Percentiles rank a stretch among this genome's conserved stretches.
Evolutionary conservation across 2,888 invertebrate species (phyloP).

Genomic region (Drosophila nigricruria): DNA sequence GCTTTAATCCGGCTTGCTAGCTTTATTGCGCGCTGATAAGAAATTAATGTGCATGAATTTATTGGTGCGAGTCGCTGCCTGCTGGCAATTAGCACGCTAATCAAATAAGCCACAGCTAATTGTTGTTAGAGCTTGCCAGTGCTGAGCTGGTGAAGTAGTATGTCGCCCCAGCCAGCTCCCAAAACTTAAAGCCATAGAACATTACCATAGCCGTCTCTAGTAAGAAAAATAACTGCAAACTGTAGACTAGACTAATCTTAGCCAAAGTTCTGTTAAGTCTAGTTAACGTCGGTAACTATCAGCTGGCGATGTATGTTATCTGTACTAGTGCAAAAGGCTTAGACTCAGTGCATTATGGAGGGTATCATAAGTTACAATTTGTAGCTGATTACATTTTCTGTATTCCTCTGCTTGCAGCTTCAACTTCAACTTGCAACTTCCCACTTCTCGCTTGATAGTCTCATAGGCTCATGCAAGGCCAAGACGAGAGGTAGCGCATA

Average conservation of each 20-base stretch:
- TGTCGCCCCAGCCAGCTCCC: not conserved
- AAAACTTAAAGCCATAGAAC: not conserved
- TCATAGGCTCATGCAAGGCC: too few relatives aligned
- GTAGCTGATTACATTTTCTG: not conserved
- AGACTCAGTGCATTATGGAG: slow-evolving; percentile 4
- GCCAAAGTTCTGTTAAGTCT: accelerated
- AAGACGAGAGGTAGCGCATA: too few relatives aligned
- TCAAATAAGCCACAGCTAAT: slow-evolving; percentile 70
- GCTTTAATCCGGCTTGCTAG: slow-evolving; percentile 71
- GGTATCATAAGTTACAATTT: slow-evolving; percentile 10
- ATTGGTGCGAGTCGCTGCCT: slow-evolving; percentile 63
- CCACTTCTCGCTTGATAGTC: too few relatives aligned
- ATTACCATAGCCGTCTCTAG: not conserved
- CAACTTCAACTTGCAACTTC: too few relatives aligned
- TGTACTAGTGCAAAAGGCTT: not conserved
- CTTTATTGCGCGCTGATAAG: slow-evolving; percentile 72
- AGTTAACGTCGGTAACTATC: not conserved
- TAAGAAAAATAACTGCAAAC: slow-evolving; percentile 7
- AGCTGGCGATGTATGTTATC: not conserved
- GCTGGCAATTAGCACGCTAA: slow-evolving; percentile 67
- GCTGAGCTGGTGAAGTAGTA: not conserved
- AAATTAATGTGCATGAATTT: slow-evolving; percentile 72
- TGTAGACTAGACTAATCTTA: not conserved
- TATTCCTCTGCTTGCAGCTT: too few relatives aligned
- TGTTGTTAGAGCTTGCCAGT: slow-evolving; percentile 25